Base-by-base conservation (phyloP, 2,888 invertebrate genomes). In the Nemapogon koenigi region DNA sequence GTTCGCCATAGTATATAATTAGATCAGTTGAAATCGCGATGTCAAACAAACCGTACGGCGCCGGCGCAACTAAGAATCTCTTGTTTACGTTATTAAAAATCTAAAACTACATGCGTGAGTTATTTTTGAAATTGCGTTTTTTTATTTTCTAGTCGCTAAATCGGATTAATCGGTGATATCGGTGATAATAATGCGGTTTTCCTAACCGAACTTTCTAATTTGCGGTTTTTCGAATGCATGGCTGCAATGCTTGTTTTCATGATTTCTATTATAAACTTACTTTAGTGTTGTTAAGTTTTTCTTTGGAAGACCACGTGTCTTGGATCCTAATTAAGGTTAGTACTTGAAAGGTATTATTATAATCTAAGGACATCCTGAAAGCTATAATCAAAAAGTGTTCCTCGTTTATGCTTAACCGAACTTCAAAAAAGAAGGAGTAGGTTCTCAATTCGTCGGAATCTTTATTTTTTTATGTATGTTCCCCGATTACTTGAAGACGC, bases 11-110 rank as follows among this genome's bases (percentile, higher is more conserved):
- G 72, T 13, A 10, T 19, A 14, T 10, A n/a, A 19, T 10, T 18
- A 14, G 18, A 18, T 69, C 75, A 78, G 76, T 76, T 55, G 56
- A 62, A 66, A 66, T 60, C 70, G 62, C 65, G 75, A 62, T 65
- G 68, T 64, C 67, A 60, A 55, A 59, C 58, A 55, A 55, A 55
- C 46, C 56, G 64, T 62, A 64, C 66, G 48, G 48, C 49, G 53
- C 47, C 42, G 18, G 29, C 30, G 4, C 41, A 41, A 22, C n/a
- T 4, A n/a, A n/a, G n/a, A n/a, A n/a, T n/a, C n/a, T n/a, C 42
- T 43, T 53, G 59, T 61, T 62, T 62, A 61, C 55, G 46, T 53
- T 55, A 47, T 38, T 43, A 46, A n/a, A n/a, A n/a, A n/a, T n/a
- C n/a, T n/a, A n/a, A n/a, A n/a, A n/a, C n/a, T n/a, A n/a, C n/a